Base-by-base conservation (phyloP, 2,888 invertebrate species). In the Criorhina ranunculi region DNA sequence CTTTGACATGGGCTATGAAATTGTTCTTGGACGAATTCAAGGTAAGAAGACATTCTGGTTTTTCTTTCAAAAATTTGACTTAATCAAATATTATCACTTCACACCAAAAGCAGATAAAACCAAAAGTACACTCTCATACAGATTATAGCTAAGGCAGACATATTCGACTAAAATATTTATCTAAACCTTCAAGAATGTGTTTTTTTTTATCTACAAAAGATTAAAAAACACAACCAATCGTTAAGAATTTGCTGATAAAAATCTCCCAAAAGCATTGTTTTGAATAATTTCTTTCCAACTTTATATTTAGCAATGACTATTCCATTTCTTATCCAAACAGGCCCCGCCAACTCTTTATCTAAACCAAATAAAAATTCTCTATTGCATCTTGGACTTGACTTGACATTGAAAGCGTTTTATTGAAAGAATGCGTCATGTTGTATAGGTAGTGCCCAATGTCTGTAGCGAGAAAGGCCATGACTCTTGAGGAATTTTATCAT, bases 401-500 rank as follows among this genome's bases (percentile, higher is more conserved):
- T 51, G 66, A 51, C 66, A 51, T 51, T 66, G 51, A 49, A 33
- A 46, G 24, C 24, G 24, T 7, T n/a, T 17, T 7, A 44, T 17
- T 33, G 17, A n/a, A 44, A 17, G 9, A 46, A 6, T 2, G 5
- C 29, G 35, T 12, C 9, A 4, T 5, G 29, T 42, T 9, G 15
- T 15, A n/a, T n/a, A n/a, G n/a, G 60, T 5, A n/a, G 24, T 7
- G 1, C 24, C n/a, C 24, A 24, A 1, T 8, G 42, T 42, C 53
- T 12, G 17, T 33, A 12, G n/a, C 7, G 29, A 9, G 19, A 49
- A 59, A 46, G 44, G 46, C 33, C n/a, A 70, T 24, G 59, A 70
- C 37, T 29, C n/a, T 59, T 37, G 19, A 49, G 33, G 49, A 49
- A 59, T 60, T 70, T 49, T 59, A 59, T 70, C 37, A 33, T 15